A percentile compares a stretch with the other conserved stretches of the same genome.
phyloP scores from a whole-genome alignment of 2,113 vertebrate genomes.

The Zingel zingel region DNA sequence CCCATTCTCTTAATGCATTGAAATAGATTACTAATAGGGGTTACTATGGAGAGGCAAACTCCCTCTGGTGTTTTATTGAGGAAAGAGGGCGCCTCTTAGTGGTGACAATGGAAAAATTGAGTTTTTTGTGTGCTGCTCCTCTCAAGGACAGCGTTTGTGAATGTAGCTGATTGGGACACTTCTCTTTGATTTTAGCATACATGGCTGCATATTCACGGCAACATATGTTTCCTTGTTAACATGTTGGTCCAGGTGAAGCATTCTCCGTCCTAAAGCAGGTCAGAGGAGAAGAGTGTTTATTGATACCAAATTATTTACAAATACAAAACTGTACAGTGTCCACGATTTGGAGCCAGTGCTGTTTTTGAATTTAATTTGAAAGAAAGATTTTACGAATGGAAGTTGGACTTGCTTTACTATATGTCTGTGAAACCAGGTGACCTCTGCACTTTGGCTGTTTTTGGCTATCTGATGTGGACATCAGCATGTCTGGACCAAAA shows the following conservation, averaged over 20 bases:
- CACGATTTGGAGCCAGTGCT: not conserved
- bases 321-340: not conserved
- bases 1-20: not conserved
- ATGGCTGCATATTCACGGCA: not conserved
- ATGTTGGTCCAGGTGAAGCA: not conserved
- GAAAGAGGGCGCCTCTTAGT: conserved; percentile 33
- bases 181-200: not conserved
- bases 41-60: no score
- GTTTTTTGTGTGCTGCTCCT: no score
- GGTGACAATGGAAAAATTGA: conserved; percentile 22
- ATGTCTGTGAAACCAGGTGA: not conserved
- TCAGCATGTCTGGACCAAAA: not conserved
- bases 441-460: not conserved
- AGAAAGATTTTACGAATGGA: not conserved
- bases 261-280: not conserved
- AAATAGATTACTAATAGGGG: not conserved
- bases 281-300: not conserved
- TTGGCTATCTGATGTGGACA: no score
- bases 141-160: not conserved
- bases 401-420: not conserved
- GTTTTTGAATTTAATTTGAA: not conserved
- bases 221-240: not conserved
- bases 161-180: not conserved
- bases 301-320: not conserved
- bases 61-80: not conserved